phyloP scores from a whole-genome alignment of 1,140 invertebrate species.

The Orius laevigatus region DNA sequence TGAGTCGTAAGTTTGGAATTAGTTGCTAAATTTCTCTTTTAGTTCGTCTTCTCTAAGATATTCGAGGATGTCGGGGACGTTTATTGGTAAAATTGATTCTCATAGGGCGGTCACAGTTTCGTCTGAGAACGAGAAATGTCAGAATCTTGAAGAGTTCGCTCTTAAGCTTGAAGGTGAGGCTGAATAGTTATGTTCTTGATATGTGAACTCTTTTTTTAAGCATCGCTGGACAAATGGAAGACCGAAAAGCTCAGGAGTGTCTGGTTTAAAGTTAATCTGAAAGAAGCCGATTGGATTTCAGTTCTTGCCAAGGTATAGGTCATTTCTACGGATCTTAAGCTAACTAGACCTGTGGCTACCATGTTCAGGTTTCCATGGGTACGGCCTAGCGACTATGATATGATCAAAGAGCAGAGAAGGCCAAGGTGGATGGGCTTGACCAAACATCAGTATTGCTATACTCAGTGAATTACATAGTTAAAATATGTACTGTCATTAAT shows the following conservation, averaged over 20 bases:
- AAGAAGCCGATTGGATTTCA: conserved; percentile 59
- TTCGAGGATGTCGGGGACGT: not conserved
- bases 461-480: not conserved
- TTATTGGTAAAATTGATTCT: conserved; percentile 38
- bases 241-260: conserved; percentile 47
- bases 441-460: not conserved
- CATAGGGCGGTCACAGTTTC: conserved; percentile 53
- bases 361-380: too few species aligned
- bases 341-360: not conserved
- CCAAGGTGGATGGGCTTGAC: not conserved
- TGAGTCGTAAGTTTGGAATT: too few species aligned
- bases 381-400: not conserved
- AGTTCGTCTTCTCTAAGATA: too few species aligned
- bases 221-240: conserved; percentile 53
- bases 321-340: not conserved
- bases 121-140: conserved; percentile 38
- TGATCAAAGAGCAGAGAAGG: not conserved
- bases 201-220: conserved; percentile 32
- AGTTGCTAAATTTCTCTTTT: too few species aligned
- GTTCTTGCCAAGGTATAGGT: conserved; percentile 44
- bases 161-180: conserved; percentile 33
- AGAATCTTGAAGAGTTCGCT: conserved; percentile 29
- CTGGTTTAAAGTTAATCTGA: conserved; percentile 63
- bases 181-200: not conserved
- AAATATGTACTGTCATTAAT: not conserved